phyloP scores from a whole-genome alignment of 2,113 vertebrate species.

The Argyrosomus japonicus region DNA sequence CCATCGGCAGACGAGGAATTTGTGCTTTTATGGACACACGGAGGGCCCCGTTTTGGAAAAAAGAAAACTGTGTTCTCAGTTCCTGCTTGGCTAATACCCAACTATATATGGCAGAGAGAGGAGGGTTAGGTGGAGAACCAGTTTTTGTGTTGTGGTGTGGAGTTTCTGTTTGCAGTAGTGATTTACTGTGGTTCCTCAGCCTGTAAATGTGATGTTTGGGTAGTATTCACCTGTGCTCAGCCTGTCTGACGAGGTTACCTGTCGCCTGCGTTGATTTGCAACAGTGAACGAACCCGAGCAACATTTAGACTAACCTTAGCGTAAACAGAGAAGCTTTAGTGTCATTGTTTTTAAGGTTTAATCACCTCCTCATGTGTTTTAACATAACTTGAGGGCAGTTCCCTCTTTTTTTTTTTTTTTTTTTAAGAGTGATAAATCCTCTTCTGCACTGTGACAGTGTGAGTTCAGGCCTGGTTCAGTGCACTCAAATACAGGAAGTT shows the following conservation, averaged over 20 bases:
- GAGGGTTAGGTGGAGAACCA: not conserved
- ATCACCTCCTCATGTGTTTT: not conserved
- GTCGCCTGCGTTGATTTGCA: not conserved
- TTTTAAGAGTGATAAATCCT: not conserved
- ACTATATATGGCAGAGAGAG: constrained; percentile 14
- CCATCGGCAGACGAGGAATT: constrained; percentile 52
- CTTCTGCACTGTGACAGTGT: not conserved
- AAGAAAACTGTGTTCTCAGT: constrained; percentile 18
- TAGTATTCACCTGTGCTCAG: not conserved
- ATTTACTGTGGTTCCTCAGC: constrained; percentile 18
- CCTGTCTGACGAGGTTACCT: not conserved
- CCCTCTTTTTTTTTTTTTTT: too few relatives aligned
- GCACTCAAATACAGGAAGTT: constrained; percentile 37
- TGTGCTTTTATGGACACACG: constrained; percentile 55
- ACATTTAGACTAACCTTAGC: not conserved
- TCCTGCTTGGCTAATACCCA: constrained; percentile 46
- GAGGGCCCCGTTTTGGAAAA: constrained; percentile 50
- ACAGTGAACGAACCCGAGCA: not conserved
- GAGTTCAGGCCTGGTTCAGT: not conserved
- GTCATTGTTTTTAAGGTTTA: too few relatives aligned
- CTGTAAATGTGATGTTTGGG: not conserved
- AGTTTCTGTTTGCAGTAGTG: not conserved
- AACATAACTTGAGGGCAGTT: too few relatives aligned
- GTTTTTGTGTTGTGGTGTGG: not conserved
- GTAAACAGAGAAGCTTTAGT: constrained; percentile 3